Base-by-base conservation (phyloP, 2,797 vertebrate species). In the Gambusia yucatana region DNA sequence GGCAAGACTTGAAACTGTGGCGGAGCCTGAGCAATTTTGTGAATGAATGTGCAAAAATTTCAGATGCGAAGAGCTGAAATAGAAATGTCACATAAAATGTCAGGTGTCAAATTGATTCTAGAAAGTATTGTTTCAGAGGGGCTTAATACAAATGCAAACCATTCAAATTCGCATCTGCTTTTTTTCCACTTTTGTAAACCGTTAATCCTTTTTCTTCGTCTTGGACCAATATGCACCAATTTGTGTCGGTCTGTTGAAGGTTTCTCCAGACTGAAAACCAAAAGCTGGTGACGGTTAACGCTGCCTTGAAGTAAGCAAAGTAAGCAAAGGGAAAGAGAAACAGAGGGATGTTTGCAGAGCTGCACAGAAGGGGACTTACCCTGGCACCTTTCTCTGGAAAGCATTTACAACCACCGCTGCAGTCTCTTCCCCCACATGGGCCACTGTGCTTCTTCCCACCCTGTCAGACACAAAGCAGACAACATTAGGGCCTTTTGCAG, bases 301-400 rank as follows among this genome's bases (percentile, higher is more conserved):
- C 46, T 65, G 47, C 74, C 43, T 3, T 76, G 14, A 67, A 63
- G 41, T 8, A 43, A 59, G 55, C 28, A 39, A 75, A 47, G 47
- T n/a, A n/a, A n/a, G n/a, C n/a, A n/a, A n/a, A n/a, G n/a, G n/a
- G 17, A 79, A 11, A 82, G 41, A 82, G 46, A 73, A 28, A 46
- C 47, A 81, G 61, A 6, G 8, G 2, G 8, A 16, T 61, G 72
- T 83, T 82, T 69, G 76, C 36, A 36, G 43, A 75, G 73, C 25
- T 72, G 36, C n/a, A 63, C 25, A 73, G 43, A 78, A 17, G 22
- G 5, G 73, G 81, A 94, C 98, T 97, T 94, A 99, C 98, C 81
- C 98, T 97, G 33, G 94, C 96, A 86, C 98, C 98, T 93, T 99
- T 99, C 94, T 99, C 98, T 10, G 98, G 98, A 89, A 96, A 98